Conservation (phyloP, 2,113 vertebrate species). For the Triplophysa dalaica region DNA sequence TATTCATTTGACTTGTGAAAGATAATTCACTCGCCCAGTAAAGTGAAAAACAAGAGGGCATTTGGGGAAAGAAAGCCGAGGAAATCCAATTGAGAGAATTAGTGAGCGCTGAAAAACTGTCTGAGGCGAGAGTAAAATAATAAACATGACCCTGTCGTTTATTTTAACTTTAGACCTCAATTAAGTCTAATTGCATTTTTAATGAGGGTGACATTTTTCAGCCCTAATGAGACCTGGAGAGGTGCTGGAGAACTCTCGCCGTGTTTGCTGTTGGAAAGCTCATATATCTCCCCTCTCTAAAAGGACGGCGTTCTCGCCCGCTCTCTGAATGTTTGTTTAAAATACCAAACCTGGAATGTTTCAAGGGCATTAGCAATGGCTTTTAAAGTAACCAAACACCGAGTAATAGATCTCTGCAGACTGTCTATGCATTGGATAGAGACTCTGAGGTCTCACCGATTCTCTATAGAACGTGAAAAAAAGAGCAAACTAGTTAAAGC, state of each 20-base stretch:
- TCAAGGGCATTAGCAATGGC: slow-evolving; percentile 48
- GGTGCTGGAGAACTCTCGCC: slow-evolving; percentile 46
- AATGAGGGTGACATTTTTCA: slow-evolving; percentile 73
- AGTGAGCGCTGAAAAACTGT: slow-evolving; percentile 59
- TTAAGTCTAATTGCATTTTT: slow-evolving; percentile 73
- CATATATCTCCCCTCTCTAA: slow-evolving; percentile 45
- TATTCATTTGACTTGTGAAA: slow-evolving; percentile 8
- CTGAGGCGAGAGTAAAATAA: slow-evolving; percentile 63
- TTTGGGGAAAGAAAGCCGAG: slow-evolving; percentile 31
- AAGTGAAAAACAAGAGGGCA: neutral
- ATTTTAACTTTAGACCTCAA: slow-evolving; percentile 71
- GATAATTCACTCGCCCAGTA: slow-evolving; percentile 19
- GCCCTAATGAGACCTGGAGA: slow-evolving; percentile 61
- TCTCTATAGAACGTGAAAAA: neutral
- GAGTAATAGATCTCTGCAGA: slow-evolving; percentile 23
- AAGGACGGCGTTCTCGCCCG: slow-evolving; percentile 15
- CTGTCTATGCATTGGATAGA: slow-evolving; percentile 34
- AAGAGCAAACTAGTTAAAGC: neutral
- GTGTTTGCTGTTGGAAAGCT: slow-evolving; percentile 50
- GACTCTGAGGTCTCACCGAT: neutral
- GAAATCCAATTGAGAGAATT: slow-evolving; percentile 59
- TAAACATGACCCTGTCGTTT: slow-evolving; percentile 69
- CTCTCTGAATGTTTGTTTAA: slow-evolving; percentile 55
- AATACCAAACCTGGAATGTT: slow-evolving; percentile 57
- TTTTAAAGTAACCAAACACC: slow-evolving; percentile 51